Conservation (phyloP, 1,140 invertebrate genomes). For the Maniola jurtina region DNA sequence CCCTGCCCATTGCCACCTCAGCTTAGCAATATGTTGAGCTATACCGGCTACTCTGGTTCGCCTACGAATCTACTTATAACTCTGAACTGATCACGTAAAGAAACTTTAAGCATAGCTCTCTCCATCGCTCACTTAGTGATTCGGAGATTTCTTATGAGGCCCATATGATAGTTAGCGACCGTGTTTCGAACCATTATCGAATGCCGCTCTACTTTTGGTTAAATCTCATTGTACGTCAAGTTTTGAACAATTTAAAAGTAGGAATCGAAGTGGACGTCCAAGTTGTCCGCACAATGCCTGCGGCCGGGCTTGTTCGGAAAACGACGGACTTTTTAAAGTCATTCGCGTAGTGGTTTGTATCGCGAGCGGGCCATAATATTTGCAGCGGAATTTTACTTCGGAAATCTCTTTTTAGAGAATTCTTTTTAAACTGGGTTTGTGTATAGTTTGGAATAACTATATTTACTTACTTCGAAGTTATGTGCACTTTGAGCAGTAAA, state of each 20-base stretch:
- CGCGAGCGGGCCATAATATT: conserved; percentile 27
- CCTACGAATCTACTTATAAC: no score
- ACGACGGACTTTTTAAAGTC: conserved; percentile 35
- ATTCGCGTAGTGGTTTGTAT: conserved; percentile 29
- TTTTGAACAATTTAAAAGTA: conserved; percentile 58
- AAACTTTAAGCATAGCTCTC: no score
- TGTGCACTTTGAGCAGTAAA: neutral
- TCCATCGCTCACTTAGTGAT: no score
- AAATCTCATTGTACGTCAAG: conserved; percentile 9
- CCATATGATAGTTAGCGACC: no score
- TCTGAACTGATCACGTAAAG: no score
- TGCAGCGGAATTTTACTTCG: neutral
- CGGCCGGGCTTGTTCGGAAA: conserved; percentile 33
- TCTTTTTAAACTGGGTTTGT: no score
- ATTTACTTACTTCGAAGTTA: neutral
- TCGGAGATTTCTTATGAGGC: no score
- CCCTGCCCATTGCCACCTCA: no score
- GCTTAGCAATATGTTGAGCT: no score
- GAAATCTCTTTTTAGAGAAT: neutral
- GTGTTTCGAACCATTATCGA: no score
- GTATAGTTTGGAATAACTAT: no score
- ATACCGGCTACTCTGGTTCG: no score
- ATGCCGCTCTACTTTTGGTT: neutral
- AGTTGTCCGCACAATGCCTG: conserved; percentile 48
- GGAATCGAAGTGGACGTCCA: conserved; percentile 51